Percentiles rank a stretch among this genome's conserved stretches.
Evolutionary conservation across 2,888 invertebrate genomes (phyloP).

Genomic region (Junonia oenone): DNA sequence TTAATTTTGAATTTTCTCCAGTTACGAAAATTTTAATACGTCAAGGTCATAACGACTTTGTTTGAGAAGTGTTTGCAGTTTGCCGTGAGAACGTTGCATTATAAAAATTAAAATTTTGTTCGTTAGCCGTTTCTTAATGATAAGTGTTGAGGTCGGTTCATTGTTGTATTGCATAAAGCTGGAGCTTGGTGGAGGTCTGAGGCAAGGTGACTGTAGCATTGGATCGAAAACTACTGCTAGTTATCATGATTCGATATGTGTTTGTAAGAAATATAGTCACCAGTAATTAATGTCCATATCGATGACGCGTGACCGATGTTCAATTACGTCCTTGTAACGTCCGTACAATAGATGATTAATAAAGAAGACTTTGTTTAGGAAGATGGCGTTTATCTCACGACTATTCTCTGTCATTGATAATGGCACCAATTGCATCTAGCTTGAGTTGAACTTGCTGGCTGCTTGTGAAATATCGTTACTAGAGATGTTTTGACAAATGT

Average conservation of each 20-base stretch:
- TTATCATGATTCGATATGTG: slow-evolving; percentile 22
- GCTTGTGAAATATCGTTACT: slow-evolving; percentile 15
- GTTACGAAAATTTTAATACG: slow-evolving; percentile 25
- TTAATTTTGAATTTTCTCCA: slow-evolving; percentile 41
- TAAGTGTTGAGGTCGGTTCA: slow-evolving; percentile 60
- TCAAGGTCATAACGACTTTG: slow-evolving; percentile 45
- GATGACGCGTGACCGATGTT: slow-evolving; percentile 53
- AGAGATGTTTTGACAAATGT: slow-evolving; percentile 20
- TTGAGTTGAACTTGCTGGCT: neutral
- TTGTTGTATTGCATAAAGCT: slow-evolving; percentile 51
- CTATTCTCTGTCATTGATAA: slow-evolving; percentile 23
- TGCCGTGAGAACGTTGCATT: slow-evolving; percentile 62
- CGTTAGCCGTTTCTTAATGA: slow-evolving; percentile 54
- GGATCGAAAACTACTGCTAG: slow-evolving; percentile 33
- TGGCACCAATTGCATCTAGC: slow-evolving; percentile 25
- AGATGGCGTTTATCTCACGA: slow-evolving; percentile 34
- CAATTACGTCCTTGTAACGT: slow-evolving; percentile 46
- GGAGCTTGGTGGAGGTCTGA: slow-evolving; percentile 50
- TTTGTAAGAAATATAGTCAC: slow-evolving; percentile 38
- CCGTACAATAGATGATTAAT: slow-evolving; percentile 37
- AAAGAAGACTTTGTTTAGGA: slow-evolving; percentile 27
- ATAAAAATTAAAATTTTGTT: slow-evolving; percentile 57
- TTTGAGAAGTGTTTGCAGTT: slow-evolving; percentile 43
- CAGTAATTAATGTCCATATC: slow-evolving; percentile 49
- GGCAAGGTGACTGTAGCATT: slow-evolving; percentile 64